phyloP scores from a whole-genome alignment of 1,140 invertebrate genomes.

The Drusus annulatus region DNA sequence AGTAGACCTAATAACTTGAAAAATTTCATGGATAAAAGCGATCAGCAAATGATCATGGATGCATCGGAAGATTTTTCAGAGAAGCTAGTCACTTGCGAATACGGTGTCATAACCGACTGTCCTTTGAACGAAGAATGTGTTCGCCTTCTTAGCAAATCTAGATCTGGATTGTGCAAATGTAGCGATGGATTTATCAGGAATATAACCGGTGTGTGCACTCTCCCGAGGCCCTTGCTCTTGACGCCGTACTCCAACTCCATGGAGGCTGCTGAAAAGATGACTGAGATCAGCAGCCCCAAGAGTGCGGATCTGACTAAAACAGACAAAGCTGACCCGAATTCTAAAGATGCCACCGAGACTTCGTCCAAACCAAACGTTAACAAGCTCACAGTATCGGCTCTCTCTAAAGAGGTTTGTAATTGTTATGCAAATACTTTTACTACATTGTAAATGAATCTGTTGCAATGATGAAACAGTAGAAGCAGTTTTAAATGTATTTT shows the following conservation, averaged over 20 bases:
- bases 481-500: too few species aligned
- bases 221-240: constrained; percentile 25
- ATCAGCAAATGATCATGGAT: constrained; percentile 69
- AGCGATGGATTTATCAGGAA: constrained; percentile 73
- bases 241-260: constrained; percentile 64
- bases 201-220: constrained; percentile 66
- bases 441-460: too few species aligned
- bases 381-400: constrained; percentile 83
- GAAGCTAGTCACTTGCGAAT: constrained; percentile 67
- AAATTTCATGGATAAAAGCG: constrained; percentile 57
- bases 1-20: constrained; percentile 51
- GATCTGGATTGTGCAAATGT: constrained; percentile 81
- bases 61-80: constrained; percentile 67
- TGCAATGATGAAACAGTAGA: too few species aligned
- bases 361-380: constrained; percentile 71
- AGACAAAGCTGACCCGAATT: constrained; percentile 59
- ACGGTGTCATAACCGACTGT: constrained; percentile 71
- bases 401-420: constrained; percentile 78
- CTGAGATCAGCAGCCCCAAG: constrained; percentile 41
- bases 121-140: constrained; percentile 78
- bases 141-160: constrained; percentile 70
- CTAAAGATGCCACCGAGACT: constrained; percentile 64
- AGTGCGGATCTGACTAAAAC: constrained; percentile 40
- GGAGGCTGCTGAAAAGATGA: constrained; percentile 49
- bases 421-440: constrained; percentile 15